phyloP scores from a whole-genome alignment of 2,797 vertebrate species.

The Anas acuta region DNA sequence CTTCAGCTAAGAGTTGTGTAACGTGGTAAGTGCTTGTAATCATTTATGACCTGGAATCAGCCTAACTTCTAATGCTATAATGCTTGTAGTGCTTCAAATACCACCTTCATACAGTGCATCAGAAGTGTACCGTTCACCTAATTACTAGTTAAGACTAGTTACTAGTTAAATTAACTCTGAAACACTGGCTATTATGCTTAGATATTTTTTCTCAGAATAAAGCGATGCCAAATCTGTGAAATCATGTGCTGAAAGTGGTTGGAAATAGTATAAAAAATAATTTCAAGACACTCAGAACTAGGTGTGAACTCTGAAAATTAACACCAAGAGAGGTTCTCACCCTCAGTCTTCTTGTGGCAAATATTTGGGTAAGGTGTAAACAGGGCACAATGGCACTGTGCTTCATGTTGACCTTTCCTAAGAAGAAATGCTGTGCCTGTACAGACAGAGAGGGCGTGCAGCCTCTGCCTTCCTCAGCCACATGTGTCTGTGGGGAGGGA shows the following conservation, averaged over 20 bases:
- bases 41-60: background rate
- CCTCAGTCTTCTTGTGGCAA: background rate
- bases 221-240: background rate
- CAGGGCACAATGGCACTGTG: background rate
- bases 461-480: background rate
- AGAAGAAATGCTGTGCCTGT: background rate
- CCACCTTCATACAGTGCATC: background rate
- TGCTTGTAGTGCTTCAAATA: background rate
- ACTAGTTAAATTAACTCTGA: background rate
- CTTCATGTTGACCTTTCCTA: background rate
- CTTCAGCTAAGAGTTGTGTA: background rate
- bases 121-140: background rate
- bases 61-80: background rate
- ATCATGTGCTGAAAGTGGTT: background rate
- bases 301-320: background rate
- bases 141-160: background rate
- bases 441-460: background rate
- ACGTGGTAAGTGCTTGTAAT: background rate
- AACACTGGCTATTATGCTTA: background rate
- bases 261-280: background rate
- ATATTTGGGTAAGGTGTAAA: background rate
- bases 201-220: background rate
- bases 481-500: background rate
- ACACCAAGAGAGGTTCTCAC: background rate
- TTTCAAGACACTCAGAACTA: background rate